phyloP scores from a whole-genome alignment of 1,140 invertebrate species.

The Helicoverpa zea region DNA sequence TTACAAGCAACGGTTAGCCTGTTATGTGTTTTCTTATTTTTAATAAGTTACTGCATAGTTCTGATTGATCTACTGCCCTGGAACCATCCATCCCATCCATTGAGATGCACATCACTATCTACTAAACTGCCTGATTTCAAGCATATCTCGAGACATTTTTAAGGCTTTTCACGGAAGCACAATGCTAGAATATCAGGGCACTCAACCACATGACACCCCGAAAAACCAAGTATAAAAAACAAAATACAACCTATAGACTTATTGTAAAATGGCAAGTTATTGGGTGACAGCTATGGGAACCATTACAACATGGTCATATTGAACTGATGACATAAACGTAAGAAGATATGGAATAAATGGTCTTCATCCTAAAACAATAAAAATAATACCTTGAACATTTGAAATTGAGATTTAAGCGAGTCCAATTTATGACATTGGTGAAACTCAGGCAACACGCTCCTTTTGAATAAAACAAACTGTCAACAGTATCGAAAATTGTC shows the following conservation, averaged over 20 bases:
- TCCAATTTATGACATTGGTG: background rate
- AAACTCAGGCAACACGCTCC: background rate
- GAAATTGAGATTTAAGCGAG: background rate
- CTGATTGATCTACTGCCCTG: constrained; percentile 10
- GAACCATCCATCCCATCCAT: background rate
- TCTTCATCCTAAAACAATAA: constrained; percentile 18
- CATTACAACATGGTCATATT: background rate
- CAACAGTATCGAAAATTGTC: too few species aligned
- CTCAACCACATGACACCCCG: constrained; percentile 1
- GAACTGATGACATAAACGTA: background rate
- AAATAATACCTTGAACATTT: background rate
- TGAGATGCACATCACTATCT: background rate
- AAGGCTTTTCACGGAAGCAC: constrained; percentile 13
- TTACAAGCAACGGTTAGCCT: background rate
- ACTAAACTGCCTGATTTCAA: background rate
- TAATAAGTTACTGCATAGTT: constrained; percentile 13
- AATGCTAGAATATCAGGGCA: constrained; percentile 1
- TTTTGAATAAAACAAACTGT: too few species aligned
- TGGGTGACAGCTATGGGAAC: background rate
- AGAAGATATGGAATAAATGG: background rate
- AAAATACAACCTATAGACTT: constrained; percentile 11
- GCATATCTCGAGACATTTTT: background rate
- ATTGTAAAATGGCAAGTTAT: background rate
- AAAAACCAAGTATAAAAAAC: background rate
- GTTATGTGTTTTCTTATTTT: background rate